Conservation (phyloP, 2,113 vertebrate genomes). For the Neoarius graeffei region DNA sequence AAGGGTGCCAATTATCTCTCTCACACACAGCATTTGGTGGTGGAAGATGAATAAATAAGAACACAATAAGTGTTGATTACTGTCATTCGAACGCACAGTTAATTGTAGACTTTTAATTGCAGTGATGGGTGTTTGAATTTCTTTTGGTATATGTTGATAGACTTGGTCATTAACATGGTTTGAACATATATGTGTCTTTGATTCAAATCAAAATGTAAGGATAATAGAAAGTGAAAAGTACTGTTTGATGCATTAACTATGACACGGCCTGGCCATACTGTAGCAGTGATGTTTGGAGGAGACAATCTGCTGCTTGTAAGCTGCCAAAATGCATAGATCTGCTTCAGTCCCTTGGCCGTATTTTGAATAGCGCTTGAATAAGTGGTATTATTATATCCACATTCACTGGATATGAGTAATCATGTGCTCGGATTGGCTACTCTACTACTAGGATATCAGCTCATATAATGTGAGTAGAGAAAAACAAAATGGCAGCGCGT, state of each 20-base stretch:
- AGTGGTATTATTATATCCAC: not conserved
- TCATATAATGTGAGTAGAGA: too few relatives aligned
- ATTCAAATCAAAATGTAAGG: not conserved
- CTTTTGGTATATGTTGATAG: not conserved
- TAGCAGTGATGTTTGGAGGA: not conserved
- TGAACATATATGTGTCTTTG: not conserved
- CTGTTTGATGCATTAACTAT: not conserved
- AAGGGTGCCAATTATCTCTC: constrained; percentile 26
- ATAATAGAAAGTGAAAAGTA: not conserved
- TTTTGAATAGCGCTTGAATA: not conserved
- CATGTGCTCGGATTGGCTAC: too few relatives aligned
- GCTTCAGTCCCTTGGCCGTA: not conserved
- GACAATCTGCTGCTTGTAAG: constrained; percentile 29
- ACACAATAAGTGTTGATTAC: not conserved
- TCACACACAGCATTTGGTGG: not conserved
- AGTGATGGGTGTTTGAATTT: not conserved
- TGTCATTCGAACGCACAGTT: not conserved
- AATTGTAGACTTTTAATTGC: not conserved
- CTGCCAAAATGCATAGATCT: constrained; percentile 30
- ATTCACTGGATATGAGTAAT: too few relatives aligned
- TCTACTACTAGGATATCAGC: too few relatives aligned
- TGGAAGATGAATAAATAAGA: not conserved
- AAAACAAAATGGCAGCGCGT: too few relatives aligned
- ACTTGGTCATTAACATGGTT: not conserved
- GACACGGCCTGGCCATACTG: not conserved